Evolutionary conservation across 2,888 invertebrate species (phyloP).

Genomic region (Xestia xanthographa): DNA sequence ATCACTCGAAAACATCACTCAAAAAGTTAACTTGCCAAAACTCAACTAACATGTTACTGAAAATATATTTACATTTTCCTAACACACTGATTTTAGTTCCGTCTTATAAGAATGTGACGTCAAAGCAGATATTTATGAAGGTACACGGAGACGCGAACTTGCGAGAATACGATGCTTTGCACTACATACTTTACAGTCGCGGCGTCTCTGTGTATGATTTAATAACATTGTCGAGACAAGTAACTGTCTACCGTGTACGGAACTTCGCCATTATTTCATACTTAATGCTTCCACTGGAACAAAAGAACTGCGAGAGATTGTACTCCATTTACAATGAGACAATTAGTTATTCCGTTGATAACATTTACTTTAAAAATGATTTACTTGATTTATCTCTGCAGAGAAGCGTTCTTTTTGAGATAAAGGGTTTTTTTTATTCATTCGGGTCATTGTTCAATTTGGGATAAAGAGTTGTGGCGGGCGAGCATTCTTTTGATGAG

Average conservation of each 20-base stretch:
- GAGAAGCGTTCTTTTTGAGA: slow-evolving; percentile 47
- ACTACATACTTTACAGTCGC: slow-evolving; percentile 65
- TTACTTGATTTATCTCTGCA: slow-evolving; percentile 56
- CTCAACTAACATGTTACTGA: background rate
- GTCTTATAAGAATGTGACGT: slow-evolving; percentile 47
- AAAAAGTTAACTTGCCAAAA: background rate
- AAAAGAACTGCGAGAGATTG: slow-evolving; percentile 63
- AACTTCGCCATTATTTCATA: slow-evolving; percentile 73
- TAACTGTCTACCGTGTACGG: slow-evolving; percentile 64
- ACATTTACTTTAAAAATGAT: slow-evolving; percentile 57
- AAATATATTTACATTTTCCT: slow-evolving; percentile 18
- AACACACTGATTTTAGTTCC: slow-evolving; percentile 46
- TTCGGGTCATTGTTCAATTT: slow-evolving; percentile 56
- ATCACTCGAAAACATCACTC: background rate
- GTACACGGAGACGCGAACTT: slow-evolving; percentile 23
- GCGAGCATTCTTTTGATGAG: slow-evolving; percentile 32
- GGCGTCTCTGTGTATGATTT: slow-evolving; percentile 69
- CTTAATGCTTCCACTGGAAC: slow-evolving; percentile 65
- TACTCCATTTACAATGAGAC: slow-evolving; percentile 54
- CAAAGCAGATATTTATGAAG: slow-evolving; percentile 61
- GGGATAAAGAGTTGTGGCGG: slow-evolving; percentile 49
- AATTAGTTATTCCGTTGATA: slow-evolving; percentile 59
- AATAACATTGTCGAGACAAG: slow-evolving; percentile 73
- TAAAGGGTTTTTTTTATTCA: slow-evolving; percentile 55
- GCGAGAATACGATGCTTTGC: slow-evolving; percentile 52